phyloP scores from a whole-genome alignment of 2,888 invertebrate genomes.

The Spodoptera exigua region DNA sequence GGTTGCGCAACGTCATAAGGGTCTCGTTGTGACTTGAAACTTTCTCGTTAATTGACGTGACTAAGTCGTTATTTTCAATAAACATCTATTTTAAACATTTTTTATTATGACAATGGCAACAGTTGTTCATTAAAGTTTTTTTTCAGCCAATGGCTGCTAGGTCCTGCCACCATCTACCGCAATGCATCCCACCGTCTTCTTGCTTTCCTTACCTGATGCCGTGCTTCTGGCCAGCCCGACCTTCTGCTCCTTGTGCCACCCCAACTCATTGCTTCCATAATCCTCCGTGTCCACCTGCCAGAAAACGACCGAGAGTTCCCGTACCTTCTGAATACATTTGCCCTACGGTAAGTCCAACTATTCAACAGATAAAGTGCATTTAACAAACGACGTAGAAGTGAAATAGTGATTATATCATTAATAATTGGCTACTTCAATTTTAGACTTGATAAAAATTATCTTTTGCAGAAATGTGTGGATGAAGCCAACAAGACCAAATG shows the following conservation, averaged over 20 bases:
- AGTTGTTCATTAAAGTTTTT: neutral
- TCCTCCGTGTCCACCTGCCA: conserved; percentile 76
- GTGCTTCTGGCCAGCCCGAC: conserved; percentile 81
- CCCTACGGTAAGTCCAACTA: conserved; percentile 60
- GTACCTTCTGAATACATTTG: conserved; percentile 57
- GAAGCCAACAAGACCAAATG: conserved; percentile 27
- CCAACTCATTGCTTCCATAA: conserved; percentile 82
- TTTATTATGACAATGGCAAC: neutral
- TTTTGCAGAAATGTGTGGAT: conserved; percentile 40
- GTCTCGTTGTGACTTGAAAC: too few species aligned
- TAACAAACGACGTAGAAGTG: too few species aligned
- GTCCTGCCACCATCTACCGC: conserved; percentile 76
- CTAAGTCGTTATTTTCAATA: too few species aligned
- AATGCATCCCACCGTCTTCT: conserved; percentile 76
- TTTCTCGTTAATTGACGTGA: too few species aligned
- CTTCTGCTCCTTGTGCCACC: conserved; percentile 76
- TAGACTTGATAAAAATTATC: neutral
- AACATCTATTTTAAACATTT: too few species aligned
- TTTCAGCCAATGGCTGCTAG: conserved; percentile 75
- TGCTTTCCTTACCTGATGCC: conserved; percentile 83
- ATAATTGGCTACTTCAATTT: too few species aligned
- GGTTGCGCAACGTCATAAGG: too few species aligned
- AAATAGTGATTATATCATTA: too few species aligned
- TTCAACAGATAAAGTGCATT: too few species aligned
- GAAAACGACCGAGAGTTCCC: conserved; percentile 50